phyloP scores from a whole-genome alignment of 2,113 vertebrate genomes.

The Microtus pennsylvanicus region DNA sequence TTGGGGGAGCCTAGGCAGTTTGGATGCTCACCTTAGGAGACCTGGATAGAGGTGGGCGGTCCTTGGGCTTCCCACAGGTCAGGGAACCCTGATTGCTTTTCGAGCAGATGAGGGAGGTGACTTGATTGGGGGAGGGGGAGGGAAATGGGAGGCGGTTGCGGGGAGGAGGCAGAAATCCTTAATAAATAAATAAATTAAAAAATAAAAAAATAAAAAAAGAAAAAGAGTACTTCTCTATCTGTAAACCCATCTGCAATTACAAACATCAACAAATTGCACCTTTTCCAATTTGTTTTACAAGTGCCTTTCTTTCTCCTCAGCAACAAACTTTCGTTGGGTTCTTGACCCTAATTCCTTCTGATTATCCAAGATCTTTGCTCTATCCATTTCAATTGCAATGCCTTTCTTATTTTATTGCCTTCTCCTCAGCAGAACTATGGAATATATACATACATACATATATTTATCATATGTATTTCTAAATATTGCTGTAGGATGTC shows the following conservation, averaged over 20 bases:
- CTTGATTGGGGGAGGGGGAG: too few relatives aligned
- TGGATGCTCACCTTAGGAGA: too few relatives aligned
- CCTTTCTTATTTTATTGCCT: background rate
- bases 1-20: too few relatives aligned
- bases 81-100: too few relatives aligned
- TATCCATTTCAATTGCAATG: background rate
- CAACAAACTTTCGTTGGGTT: background rate
- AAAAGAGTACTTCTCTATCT: background rate
- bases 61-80: too few relatives aligned
- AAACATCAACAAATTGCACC: background rate
- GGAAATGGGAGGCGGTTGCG: too few relatives aligned
- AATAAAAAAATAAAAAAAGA: too few relatives aligned
- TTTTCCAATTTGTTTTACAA: background rate
- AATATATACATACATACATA: too few relatives aligned
- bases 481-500: background rate
- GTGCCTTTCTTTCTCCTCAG: background rate
- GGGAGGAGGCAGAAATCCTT: too few relatives aligned
- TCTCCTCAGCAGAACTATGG: background rate
- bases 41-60: too few relatives aligned
- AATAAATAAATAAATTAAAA: too few relatives aligned
- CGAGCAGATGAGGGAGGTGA: too few relatives aligned
- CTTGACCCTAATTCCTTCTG: background rate
- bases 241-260: background rate
- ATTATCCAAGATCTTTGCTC: background rate
- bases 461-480: background rate